phyloP scores from a whole-genome alignment of 2,888 invertebrate species.

The Nematopogon swammerdamellus region DNA sequence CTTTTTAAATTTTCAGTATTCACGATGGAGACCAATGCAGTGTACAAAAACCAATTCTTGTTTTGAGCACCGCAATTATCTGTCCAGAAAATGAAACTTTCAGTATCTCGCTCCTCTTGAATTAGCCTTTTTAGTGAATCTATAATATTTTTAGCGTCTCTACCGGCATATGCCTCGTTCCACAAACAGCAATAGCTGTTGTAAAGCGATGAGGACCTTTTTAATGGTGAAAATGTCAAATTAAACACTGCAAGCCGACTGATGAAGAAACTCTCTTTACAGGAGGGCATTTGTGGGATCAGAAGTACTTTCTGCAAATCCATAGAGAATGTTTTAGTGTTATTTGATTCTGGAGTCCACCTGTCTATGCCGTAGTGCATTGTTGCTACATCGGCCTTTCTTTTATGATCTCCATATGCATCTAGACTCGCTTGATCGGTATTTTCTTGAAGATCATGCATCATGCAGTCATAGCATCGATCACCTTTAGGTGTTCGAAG shows the following conservation, averaged over 20 bases:
- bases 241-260: constrained; percentile 9
- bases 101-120: background rate
- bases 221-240: constrained; percentile 5
- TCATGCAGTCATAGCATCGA: constrained; percentile 5
- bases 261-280: constrained; percentile 11
- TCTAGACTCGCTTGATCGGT: constrained; percentile 5
- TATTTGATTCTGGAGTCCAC: background rate
- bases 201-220: background rate
- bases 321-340: background rate
- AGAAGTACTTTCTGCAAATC: constrained; percentile 1
- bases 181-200: background rate
- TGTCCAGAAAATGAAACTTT: background rate
- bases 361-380: constrained; percentile 2
- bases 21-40: too few species aligned
- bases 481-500: constrained; percentile 7
- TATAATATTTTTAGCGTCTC: background rate
- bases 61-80: too few species aligned
- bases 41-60: too few species aligned
- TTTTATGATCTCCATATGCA: constrained; percentile 6
- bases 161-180: background rate
- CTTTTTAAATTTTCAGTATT: too few species aligned
- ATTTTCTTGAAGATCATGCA: constrained; percentile 6
- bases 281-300: constrained; percentile 8
- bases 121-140: constrained; percentile 4
- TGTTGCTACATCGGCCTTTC: constrained; percentile 5